Conservation (phyloP, 2,888 invertebrate genomes). For the Lumbricus terrestris region DNA sequence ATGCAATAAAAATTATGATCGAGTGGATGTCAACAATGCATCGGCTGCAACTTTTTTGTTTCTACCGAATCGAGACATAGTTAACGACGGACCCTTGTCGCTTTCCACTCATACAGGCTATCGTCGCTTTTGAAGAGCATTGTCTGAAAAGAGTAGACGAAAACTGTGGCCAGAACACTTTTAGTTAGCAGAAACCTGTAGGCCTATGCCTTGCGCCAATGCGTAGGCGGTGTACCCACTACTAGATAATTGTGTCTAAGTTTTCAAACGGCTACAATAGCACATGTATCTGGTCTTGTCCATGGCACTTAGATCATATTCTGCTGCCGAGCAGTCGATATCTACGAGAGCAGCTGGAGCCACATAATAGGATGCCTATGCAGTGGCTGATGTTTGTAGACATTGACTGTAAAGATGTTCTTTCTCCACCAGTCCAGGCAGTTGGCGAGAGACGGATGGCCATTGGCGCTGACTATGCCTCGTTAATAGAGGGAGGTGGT, state of each 20-base stretch:
- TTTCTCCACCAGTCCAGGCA: neutral
- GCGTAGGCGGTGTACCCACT: neutral
- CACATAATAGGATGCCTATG: neutral
- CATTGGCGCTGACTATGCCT: neutral
- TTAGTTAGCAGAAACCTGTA: no score
- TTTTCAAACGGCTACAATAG: neutral
- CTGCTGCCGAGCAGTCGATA: neutral
- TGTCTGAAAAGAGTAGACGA: neutral
- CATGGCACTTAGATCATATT: neutral
- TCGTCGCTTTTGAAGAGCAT: neutral
- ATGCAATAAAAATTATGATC: neutral
- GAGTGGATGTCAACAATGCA: neutral
- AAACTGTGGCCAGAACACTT: neutral
- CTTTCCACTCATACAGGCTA: no score
- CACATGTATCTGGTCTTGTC: neutral
- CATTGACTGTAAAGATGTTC: neutral
- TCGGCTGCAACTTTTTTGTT: neutral
- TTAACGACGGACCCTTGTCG: neutral
- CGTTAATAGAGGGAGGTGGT: no score
- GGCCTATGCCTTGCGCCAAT: neutral
- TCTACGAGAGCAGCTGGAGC: neutral
- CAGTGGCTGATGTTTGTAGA: neutral
- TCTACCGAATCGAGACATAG: neutral
- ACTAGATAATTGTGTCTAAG: neutral
- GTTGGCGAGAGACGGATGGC: neutral